These are phyloP conservation scores for Eolophus roseicapilla DNA, from an alignment of 2,113 vertebrate genomes.

Conservation along the genomic window DNA sequence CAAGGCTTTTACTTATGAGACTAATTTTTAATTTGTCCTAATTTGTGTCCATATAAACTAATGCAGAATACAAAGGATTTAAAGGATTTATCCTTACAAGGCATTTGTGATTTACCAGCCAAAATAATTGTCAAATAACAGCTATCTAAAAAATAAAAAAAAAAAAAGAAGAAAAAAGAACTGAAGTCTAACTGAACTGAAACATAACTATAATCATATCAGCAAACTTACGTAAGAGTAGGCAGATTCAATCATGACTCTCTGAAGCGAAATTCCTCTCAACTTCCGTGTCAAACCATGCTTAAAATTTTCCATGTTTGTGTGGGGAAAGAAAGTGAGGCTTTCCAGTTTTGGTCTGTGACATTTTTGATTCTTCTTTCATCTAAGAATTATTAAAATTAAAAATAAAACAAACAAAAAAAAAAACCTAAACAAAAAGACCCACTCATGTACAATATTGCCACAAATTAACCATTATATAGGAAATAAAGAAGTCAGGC, in stretches of 20 bases:
- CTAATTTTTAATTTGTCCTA: not conserved
- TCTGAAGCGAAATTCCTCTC: not conserved
- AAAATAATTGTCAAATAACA: not conserved
- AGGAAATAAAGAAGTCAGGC: not conserved
- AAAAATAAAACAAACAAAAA: not conserved
- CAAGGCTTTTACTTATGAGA: not conserved
- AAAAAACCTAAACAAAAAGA: not conserved
- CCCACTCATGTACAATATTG: accelerated
- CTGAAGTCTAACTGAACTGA: not conserved
- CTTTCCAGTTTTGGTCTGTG: not conserved
- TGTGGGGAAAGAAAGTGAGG: not conserved
- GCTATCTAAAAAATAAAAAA: not conserved
- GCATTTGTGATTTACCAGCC: not conserved
- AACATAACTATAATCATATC: not conserved
- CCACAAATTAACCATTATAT: not conserved
- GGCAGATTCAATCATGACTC: not conserved
- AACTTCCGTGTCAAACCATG: not conserved
- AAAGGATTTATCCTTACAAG: no score
- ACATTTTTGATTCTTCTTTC: not conserved
- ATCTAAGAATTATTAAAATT: not conserved
- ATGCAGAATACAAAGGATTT: not conserved
- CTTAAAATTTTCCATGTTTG: not conserved
- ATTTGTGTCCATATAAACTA: not conserved
- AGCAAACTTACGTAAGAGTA: accelerated
- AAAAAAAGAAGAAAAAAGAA: no score